These are phyloP conservation scores for Colossoma macropomum DNA, from an alignment of 2,113 vertebrate genomes.

Conservation along the genomic window DNA sequence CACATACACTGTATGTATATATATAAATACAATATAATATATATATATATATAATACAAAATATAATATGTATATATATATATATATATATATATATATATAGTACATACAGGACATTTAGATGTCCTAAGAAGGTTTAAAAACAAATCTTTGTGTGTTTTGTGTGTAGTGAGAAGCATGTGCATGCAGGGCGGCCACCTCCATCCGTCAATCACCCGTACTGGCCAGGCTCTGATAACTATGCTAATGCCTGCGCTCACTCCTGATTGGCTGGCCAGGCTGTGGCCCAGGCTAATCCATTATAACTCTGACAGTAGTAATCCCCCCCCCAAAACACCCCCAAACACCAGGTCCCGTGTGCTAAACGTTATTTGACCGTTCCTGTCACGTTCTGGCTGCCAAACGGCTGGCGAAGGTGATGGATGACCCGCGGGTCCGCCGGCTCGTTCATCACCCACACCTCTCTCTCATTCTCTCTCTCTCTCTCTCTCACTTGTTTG, in stretches of 20 bases:
- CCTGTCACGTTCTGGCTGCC: slow-evolving; percentile 72
- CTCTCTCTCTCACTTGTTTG: slow-evolving; percentile 61
- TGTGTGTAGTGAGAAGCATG: slow-evolving; percentile 69
- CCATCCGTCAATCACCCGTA: slow-evolving; percentile 77
- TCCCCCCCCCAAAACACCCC: slow-evolving; percentile 56
- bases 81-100: too few relatives aligned
- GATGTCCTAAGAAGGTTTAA: too few relatives aligned
- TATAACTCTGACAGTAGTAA: slow-evolving; percentile 78
- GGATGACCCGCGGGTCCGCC: slow-evolving; percentile 67
- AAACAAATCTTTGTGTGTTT: too few relatives aligned
- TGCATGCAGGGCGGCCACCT: slow-evolving; percentile 72
- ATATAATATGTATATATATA: too few relatives aligned
- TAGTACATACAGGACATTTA: too few relatives aligned
- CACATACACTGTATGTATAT: too few relatives aligned
- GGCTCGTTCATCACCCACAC: slow-evolving; percentile 68
- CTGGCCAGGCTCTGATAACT: slow-evolving; percentile 75
- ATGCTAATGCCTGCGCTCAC: slow-evolving; percentile 71
- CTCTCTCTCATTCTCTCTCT: neutral
- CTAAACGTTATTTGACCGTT: slow-evolving; percentile 81
- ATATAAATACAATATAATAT: too few relatives aligned
- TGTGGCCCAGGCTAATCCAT: slow-evolving; percentile 75
- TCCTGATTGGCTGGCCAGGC: slow-evolving; percentile 66
- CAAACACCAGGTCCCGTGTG: slow-evolving; percentile 64
- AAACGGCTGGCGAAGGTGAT: slow-evolving; percentile 67
- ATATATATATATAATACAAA: too few relatives aligned